Base-by-base conservation (phyloP, 2,797 vertebrate species). In the Halcyon chelicuti region DNA sequence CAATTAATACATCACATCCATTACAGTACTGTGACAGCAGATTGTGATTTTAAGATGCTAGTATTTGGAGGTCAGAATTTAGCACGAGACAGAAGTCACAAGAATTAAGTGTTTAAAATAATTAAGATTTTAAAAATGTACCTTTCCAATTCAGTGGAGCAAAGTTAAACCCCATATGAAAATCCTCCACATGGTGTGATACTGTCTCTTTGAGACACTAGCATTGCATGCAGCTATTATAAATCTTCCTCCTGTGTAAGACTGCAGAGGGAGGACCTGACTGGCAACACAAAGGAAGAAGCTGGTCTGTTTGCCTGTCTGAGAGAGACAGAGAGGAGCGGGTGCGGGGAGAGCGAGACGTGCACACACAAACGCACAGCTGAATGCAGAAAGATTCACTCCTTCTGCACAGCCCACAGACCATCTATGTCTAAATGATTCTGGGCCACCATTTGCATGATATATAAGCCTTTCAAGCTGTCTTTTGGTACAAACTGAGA, bases 1-100 rank as follows among this genome's bases (percentile, higher is more conserved):
- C 96, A 97, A 97, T 97, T 97, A 98, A 96, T 95, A 94, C 77
- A 97, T 97, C 97, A 92, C n/a, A 96, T 95, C 86, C 61, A 88
- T 93, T 96, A 46, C 63, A 61, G 86, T 79, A 94, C 88, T 96
- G 93, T 96, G 97, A 97, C 95, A 95, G 92, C 96, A 94, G 96
- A 95, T 87, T 68, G 93, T 68, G 88, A 96, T 96, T 97, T 96
- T 86, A 94, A 90, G 96, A 94, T 66, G 82, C 60, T 92, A 89
- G 77, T 81, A 51, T 94, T 96, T 93, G 84, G 94, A 96, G 96
- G 95, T 97, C 97, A 95, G 87, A 85, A 93, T 95, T 90, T 73
- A 95, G 67, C 72, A 91, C 74, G 65, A 97, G 91, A 97, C 93
- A 89, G 96, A 95, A 97, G 74, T 86, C 79, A 62, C 61, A 66